Base-by-base conservation (phyloP, 2,797 vertebrate species). In the Threskiornis aethiopicus region DNA sequence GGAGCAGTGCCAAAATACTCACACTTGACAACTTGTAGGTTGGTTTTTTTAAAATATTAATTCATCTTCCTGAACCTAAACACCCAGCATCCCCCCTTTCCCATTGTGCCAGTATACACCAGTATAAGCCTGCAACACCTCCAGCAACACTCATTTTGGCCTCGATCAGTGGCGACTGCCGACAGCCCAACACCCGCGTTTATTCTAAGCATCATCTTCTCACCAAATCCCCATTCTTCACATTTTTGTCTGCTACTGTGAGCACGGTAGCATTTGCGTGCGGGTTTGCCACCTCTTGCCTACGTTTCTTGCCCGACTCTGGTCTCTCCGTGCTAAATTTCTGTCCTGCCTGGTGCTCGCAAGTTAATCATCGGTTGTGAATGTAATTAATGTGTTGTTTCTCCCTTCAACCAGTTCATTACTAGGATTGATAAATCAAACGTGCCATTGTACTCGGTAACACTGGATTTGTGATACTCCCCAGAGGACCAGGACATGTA, bases 401-500 rank as follows among this genome's bases (percentile, higher is more conserved):
- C 71, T 89, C 59, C 71, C 39, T 64, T 87, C 78, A 80, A 87
- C 49, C 76, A 51, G 52, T 51, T 61, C 67, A 90, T 69, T 92
- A 87, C 55, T 6, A 16, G 78, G 54, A 77, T 5, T 76, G 86
- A 64, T 90, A 95, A 91, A 95, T 87, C 93, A 94, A 93, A 90
- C 0, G 8, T 70, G 39, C 87, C 66, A 14, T 6, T 67, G 84
- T 39, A 18, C 41, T 82, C 29, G 1, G 10, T 11, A 81, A 66
- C 39, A 59, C 39, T 12, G 86, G 72, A 35, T 67, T 73, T 70
- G 72, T 62, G 49, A 70, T 46, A 59, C 20, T 76, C 72, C 58
- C 46, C 44, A 66, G 92, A 65, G 85, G 67, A 72, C 18, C 4
- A 0, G 82, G 81, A 22, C 57, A 58, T 3, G 2, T 29, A 79